These are phyloP conservation scores for Epicampocera succincta DNA, from an alignment of 2,888 invertebrate genomes.

Conservation along the genomic window DNA sequence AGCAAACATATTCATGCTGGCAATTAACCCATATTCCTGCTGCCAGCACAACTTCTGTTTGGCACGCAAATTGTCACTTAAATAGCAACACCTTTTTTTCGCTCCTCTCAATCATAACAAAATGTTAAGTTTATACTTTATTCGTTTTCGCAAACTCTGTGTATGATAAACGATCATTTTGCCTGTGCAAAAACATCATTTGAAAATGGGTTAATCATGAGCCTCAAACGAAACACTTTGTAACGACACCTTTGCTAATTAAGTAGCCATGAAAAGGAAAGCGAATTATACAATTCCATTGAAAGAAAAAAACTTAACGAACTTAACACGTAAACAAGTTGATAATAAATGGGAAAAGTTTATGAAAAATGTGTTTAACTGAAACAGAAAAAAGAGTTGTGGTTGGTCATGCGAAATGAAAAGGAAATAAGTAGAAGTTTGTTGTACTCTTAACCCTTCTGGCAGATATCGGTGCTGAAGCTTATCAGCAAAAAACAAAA, in stretches of 20 bases:
- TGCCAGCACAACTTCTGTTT: constrained; percentile 19
- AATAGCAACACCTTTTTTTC: constrained; percentile 33
- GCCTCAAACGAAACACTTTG: constrained; percentile 58
- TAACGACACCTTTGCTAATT: constrained; percentile 53
- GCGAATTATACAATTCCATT: constrained; percentile 43
- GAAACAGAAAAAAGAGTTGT: neutral
- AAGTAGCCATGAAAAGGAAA: constrained; percentile 12
- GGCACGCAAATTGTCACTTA: constrained; percentile 67
- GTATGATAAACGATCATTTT: constrained; percentile 55
- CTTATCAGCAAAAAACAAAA: too few relatives aligned
- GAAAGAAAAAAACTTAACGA: constrained; percentile 44
- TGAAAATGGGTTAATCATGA: constrained; percentile 57
- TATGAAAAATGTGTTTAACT: neutral
- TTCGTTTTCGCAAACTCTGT: neutral
- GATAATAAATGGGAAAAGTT: constrained; percentile 40
- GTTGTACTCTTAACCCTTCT: too few relatives aligned
- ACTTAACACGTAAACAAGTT: constrained; percentile 53
- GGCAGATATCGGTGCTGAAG: neutral
- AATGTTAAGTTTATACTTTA: constrained; percentile 12
- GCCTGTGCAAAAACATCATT: constrained; percentile 52
- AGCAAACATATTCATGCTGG: neutral
- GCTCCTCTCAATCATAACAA: constrained; percentile 11
- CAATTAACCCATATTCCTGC: constrained; percentile 19
- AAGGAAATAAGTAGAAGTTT: too few relatives aligned
- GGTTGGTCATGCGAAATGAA: neutral